Evolutionary conservation across 2,797 vertebrate species (phyloP).

Genomic region (Chanos chanos): DNA sequence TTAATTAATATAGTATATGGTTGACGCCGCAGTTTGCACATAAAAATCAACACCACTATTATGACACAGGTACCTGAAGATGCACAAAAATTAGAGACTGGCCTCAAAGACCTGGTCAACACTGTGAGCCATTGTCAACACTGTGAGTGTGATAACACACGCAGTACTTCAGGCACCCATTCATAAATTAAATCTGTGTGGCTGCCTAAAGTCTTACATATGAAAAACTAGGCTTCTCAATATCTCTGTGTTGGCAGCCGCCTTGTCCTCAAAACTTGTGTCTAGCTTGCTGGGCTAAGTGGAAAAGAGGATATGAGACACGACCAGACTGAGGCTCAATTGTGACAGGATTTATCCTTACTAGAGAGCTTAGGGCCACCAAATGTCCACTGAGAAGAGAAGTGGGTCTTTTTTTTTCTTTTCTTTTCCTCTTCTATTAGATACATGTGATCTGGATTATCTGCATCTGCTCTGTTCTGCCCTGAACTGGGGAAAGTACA

Average conservation of each 20-base stretch:
- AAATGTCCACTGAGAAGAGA: no score
- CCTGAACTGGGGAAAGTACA: not conserved
- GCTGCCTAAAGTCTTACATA: not conserved
- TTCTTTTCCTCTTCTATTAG: not conserved
- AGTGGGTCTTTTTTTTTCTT: not conserved
- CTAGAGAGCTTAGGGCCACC: not conserved
- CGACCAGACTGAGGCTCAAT: not conserved
- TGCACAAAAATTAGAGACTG: no score
- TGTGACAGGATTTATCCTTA: conserved; percentile 7
- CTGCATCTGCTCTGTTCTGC: conserved; percentile 1
- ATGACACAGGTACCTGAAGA: no score
- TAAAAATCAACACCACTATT: no score
- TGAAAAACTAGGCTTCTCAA: not conserved
- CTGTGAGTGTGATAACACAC: no score
- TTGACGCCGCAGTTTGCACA: no score
- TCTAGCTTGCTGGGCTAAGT: not conserved
- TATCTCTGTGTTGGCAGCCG: conserved; percentile 23
- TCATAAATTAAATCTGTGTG: not conserved
- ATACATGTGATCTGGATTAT: conserved; percentile 21
- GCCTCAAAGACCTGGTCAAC: no score
- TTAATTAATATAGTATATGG: no score
- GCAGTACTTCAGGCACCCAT: no score
- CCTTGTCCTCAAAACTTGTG: not conserved
- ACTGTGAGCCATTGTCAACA: no score
- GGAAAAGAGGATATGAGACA: not conserved